These are phyloP conservation scores for Platycnemis pennipes DNA, from an alignment of 2,888 invertebrate genomes.

Conservation along the genomic window DNA sequence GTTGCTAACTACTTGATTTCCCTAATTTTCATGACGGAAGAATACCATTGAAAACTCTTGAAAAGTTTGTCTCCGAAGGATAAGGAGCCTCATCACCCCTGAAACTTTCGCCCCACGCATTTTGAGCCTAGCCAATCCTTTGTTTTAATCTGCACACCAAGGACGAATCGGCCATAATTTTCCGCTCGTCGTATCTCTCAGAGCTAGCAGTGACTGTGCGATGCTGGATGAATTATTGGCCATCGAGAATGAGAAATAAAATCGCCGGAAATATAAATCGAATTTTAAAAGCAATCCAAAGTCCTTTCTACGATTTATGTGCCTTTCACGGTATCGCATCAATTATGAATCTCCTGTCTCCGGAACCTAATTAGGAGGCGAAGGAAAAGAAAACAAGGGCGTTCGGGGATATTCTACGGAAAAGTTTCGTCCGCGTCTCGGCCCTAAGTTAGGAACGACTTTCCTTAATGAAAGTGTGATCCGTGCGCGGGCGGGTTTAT, in stretches of 20 bases:
- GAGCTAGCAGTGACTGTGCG: background rate
- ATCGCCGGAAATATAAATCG: slow-evolving; percentile 41
- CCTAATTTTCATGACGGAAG: background rate
- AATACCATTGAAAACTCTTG: background rate
- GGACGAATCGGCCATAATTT: slow-evolving; percentile 16
- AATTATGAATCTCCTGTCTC: slow-evolving; percentile 40
- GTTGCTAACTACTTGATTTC: background rate
- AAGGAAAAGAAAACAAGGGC: slow-evolving; percentile 13
- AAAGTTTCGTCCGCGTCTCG: background rate
- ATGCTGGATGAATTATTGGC: background rate
- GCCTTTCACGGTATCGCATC: background rate
- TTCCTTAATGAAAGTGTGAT: slow-evolving; percentile 9
- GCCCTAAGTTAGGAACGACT: slow-evolving; percentile 15
- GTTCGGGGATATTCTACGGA: background rate
- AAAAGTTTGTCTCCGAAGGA: background rate
- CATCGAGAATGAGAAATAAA: background rate
- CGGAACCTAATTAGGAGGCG: slow-evolving; percentile 23
- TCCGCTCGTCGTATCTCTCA: no score
- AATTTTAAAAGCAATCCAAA: slow-evolving; percentile 13
- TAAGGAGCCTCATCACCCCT: background rate
- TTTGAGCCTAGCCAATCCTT: background rate
- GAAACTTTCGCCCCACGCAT: background rate
- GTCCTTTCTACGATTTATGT: background rate
- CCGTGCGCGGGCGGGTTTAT: background rate
- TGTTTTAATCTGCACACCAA: background rate